A percentile compares a stretch with the other conserved stretches of the same genome.
Evolutionary conservation across 1,140 invertebrate species (phyloP).

Genomic region (Macrotrachela quadricornifera): DNA sequence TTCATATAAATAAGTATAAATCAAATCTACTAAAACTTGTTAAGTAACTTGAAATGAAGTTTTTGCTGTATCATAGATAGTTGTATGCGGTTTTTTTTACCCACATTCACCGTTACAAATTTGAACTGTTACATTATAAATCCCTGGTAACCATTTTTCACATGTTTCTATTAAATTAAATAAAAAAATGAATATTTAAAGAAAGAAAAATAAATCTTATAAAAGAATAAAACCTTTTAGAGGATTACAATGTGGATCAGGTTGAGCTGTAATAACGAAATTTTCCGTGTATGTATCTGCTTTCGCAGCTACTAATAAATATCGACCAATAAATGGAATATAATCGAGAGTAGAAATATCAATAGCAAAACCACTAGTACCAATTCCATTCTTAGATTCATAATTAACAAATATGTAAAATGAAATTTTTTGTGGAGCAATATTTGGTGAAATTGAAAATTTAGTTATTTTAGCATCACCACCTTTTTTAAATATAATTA

Average conservation of each 20-base stretch:
- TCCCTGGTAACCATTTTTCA: conserved; percentile 22
- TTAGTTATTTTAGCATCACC: conserved; percentile 21
- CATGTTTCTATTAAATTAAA: conserved; percentile 11
- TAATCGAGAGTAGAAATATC: conserved; percentile 17
- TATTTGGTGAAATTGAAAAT: conserved; percentile 14
- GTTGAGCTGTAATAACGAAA: conserved; percentile 17
- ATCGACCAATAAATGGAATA: conserved; percentile 18
- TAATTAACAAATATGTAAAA: conserved; percentile 7
- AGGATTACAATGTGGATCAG: conserved; percentile 22
- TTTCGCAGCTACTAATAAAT: conserved; percentile 14
- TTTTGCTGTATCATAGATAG: conserved; percentile 17
- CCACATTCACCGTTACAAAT: conserved; percentile 26
- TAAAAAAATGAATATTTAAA: too few relatives aligned
- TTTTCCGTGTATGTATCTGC: conserved; percentile 13
- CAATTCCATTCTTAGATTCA: conserved; percentile 19
- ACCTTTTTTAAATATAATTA: conserved; percentile 18
- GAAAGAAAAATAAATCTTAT: too few relatives aligned
- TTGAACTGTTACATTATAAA: conserved; percentile 13
- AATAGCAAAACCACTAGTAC: conserved; percentile 18
- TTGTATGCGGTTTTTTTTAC: conserved; percentile 23
- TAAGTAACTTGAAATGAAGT: conserved; percentile 19
- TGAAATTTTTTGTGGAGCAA: conserved; percentile 18
- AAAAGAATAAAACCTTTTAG: too few relatives aligned
- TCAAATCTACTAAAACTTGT: too few relatives aligned
- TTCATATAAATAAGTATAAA: too few relatives aligned